Percentiles rank a stretch among this genome's conserved stretches.
phyloP scores from a whole-genome alignment of 1,140 invertebrate genomes.

The Cherax destructor region DNA sequence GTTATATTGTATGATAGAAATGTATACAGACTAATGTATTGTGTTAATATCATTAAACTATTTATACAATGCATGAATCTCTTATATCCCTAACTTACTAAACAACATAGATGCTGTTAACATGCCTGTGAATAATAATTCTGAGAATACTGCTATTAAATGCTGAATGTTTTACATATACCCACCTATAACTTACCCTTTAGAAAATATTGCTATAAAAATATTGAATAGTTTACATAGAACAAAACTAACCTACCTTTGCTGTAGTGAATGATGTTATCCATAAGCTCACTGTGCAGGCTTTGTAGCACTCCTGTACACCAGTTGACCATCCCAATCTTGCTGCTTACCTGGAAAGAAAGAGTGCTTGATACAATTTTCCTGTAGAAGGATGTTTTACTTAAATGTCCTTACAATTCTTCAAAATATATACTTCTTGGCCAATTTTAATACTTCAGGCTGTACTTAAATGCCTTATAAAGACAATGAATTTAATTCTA shows the following conservation, averaged over 20 bases:
- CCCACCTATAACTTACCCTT: too few species aligned
- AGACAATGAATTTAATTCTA: too few species aligned
- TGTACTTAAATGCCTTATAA: too few species aligned
- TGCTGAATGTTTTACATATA: background rate
- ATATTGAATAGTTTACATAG: background rate
- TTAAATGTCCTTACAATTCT: too few species aligned
- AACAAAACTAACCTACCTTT: background rate
- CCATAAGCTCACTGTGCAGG: background rate
- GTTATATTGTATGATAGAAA: constrained; percentile 69
- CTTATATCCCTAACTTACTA: constrained; percentile 56
- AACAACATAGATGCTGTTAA: constrained; percentile 24
- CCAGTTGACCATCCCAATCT: background rate
- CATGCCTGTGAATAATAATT: background rate
- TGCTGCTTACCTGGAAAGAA: background rate
- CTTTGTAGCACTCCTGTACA: background rate
- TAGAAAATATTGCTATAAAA: too few species aligned
- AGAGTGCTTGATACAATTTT: too few species aligned
- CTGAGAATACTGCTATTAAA: background rate
- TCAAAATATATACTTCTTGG: too few species aligned
- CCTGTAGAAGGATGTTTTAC: too few species aligned
- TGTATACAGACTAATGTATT: constrained; percentile 70
- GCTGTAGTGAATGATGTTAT: background rate
- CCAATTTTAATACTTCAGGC: too few species aligned
- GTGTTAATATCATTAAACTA: constrained; percentile 70
- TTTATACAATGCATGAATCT: constrained; percentile 67